These are phyloP conservation scores for Phrynocephalus guinanensis DNA, from an alignment of 2,797 vertebrate genomes.

Conservation along the genomic window DNA sequence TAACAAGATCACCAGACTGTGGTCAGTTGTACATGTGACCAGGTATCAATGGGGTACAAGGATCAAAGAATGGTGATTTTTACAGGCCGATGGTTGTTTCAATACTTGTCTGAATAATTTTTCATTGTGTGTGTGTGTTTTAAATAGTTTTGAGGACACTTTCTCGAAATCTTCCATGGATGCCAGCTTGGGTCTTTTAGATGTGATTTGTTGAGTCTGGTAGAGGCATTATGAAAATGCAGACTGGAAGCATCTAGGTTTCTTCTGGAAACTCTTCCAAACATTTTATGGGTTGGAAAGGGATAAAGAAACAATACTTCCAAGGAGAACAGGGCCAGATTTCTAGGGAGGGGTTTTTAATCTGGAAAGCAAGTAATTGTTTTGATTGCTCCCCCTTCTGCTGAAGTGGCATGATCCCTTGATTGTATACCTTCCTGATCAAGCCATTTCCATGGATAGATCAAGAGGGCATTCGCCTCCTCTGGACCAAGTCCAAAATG, in stretches of 20 bases:
- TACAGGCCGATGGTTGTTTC: conserved; percentile 40
- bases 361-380: not conserved
- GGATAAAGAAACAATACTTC: not conserved
- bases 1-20: conserved; percentile 32
- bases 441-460: not conserved
- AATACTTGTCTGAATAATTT: conserved; percentile 64
- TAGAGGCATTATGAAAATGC: not conserved
- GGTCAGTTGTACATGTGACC: conserved; percentile 38
- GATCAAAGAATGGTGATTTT: conserved; percentile 35
- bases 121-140: conserved; percentile 51
- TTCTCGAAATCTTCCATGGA: not conserved
- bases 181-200: not conserved
- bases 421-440: no score
- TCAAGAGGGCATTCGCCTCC: not conserved
- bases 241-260: not conserved
- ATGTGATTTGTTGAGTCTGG: not conserved
- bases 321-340: not conserved
- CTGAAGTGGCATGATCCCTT: not conserved
- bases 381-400: not conserved
- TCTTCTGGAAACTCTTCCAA: not conserved
- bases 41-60: conserved; percentile 19
- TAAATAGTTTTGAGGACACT: conserved; percentile 5
- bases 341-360: not conserved
- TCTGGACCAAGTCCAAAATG: not conserved
- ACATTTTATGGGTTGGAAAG: not conserved